Evolutionary conservation across 2,797 vertebrate genomes (phyloP).

Genomic region (Meriones psammophilus): DNA sequence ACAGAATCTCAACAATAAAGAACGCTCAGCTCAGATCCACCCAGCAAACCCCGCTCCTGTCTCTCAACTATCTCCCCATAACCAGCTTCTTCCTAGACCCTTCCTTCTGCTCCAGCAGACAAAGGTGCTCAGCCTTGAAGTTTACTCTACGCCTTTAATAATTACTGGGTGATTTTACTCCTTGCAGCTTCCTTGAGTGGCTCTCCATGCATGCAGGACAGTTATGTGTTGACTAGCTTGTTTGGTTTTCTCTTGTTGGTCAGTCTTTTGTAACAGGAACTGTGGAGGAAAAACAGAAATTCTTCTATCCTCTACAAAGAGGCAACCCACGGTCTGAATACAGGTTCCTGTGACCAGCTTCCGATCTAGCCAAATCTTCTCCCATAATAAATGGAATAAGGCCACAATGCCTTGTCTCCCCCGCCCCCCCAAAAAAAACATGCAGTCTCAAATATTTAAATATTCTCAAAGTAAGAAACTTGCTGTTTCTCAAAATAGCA

Average conservation of each 20-base stretch:
- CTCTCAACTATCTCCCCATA: neutral
- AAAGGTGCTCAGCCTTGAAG: neutral
- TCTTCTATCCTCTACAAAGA: neutral
- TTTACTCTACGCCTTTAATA: neutral
- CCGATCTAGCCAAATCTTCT: neutral
- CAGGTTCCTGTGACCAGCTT: neutral
- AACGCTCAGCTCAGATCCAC: neutral
- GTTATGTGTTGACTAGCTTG: neutral
- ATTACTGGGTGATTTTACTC: neutral
- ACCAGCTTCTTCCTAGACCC: neutral
- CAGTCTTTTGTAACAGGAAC: neutral
- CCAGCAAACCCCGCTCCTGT: neutral
- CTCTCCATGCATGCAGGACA: neutral
- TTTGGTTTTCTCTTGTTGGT: neutral
- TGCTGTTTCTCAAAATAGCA: slow-evolving; percentile 46
- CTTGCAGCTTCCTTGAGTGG: neutral
- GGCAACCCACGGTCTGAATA: neutral
- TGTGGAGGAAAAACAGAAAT: neutral
- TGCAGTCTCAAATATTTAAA: neutral
- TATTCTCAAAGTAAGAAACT: neutral
- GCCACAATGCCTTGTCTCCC: neutral
- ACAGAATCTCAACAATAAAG: neutral
- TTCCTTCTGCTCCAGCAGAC: neutral
- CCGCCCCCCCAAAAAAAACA: neutral
- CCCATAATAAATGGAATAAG: neutral